Conservation (phyloP, 2,113 vertebrate species). For the Pseudorasbora parva region DNA sequence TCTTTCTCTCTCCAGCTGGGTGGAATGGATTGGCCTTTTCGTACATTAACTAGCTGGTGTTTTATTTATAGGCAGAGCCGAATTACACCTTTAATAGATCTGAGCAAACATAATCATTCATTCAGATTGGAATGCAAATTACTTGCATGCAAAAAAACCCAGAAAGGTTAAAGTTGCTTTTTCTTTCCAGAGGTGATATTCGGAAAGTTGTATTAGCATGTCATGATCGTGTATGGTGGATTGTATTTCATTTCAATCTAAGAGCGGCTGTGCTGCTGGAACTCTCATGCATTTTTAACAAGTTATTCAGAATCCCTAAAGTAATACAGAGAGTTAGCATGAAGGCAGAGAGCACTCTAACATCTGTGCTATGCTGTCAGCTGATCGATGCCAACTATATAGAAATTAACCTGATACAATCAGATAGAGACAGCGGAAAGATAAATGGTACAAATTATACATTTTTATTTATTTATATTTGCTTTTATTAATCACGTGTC, state of each 20-base stretch:
- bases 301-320: constrained; percentile 25
- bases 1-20: constrained; percentile 48
- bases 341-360: background rate
- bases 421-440: background rate
- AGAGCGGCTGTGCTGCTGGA: background rate
- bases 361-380: background rate
- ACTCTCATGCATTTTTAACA: constrained; percentile 41
- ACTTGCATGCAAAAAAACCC: background rate
- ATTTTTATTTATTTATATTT: background rate
- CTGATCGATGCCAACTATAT: constrained; percentile 3
- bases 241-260: constrained; percentile 34
- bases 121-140: constrained; percentile 21
- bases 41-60: constrained; percentile 47
- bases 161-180: constrained; percentile 10
- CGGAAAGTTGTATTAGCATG: background rate
- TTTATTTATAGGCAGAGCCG: constrained; percentile 53
- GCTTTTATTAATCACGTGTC: background rate
- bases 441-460: background rate
- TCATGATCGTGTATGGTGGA: background rate
- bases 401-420: background rate
- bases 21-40: constrained; percentile 59
- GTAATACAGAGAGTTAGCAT: constrained; percentile 18
- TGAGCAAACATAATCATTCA: constrained; percentile 43
- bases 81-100: constrained; percentile 46
- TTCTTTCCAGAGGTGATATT: background rate